These are phyloP conservation scores for Andinoacara biseriatus DNA, from an alignment of 2,113 vertebrate species.

Conservation along the genomic window DNA sequence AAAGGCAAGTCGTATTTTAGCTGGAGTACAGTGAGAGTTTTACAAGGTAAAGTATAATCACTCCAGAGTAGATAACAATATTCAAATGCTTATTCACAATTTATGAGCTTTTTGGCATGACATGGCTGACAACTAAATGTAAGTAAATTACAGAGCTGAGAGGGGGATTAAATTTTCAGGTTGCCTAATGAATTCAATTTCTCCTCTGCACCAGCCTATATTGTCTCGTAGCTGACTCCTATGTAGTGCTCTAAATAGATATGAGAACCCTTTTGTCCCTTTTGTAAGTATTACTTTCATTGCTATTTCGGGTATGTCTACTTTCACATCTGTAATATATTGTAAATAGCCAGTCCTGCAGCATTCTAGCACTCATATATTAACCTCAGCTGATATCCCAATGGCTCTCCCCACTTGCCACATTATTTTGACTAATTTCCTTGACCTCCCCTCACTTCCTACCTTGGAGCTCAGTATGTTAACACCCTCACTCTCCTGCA, in stretches of 20 bases:
- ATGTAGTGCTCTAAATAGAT: neutral
- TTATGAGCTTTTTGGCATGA: conserved; percentile 55
- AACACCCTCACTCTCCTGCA: conserved; percentile 50
- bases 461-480: conserved; percentile 42
- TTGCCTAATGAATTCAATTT: conserved; percentile 43
- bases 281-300: conserved; percentile 8
- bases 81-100: conserved; percentile 54
- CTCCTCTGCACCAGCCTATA: conserved; percentile 1
- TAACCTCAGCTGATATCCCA: conserved; percentile 47
- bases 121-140: conserved; percentile 61
- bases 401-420: conserved; percentile 51
- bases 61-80: conserved; percentile 43
- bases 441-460: conserved; percentile 55
- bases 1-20: conserved; percentile 61
- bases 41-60: conserved; percentile 55
- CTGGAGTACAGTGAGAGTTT: conserved; percentile 53
- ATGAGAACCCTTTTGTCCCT: neutral
- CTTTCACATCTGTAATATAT: neutral
- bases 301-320: neutral
- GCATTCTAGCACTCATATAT: neutral
- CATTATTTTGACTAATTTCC: conserved; percentile 65
- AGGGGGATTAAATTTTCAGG: conserved; percentile 36
- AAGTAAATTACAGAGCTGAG: conserved; percentile 50
- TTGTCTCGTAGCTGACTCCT: conserved; percentile 19
- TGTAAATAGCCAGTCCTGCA: conserved; percentile 18